Evolutionary conservation across 1,140 invertebrate species (phyloP), one percentile per base, ranked within the genome.

Genomic region (Heliconius nattereri): DNA sequence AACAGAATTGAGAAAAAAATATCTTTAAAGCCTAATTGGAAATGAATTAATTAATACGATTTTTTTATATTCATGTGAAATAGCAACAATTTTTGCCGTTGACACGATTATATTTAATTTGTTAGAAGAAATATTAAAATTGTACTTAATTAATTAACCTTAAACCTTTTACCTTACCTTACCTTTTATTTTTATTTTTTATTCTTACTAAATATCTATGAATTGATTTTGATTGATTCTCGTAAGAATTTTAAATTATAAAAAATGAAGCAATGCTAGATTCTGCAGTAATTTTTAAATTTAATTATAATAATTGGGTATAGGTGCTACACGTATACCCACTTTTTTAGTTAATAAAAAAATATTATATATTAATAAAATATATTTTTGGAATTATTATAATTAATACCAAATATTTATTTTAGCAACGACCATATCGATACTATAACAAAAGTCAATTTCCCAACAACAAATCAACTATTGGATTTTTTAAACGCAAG

Each of bases 371-470:
- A n/a, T n/a, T n/a, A n/a, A 37, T 7, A 37, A 37, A 37, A 45
- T 16, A 45, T 13, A 5, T 0, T 45, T 16, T 45, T 5, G 0
- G 0, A 45, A 45, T 16, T 45, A 45, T 45, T 45, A 45, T 45
- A 45, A 45, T 5, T 0, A 45, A 40, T 13, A 2, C 11, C 40
- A 0, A 66, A 60, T 60, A 54, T 75, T 75, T 26, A 32, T 88
- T 91, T 83, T 78, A 95, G 95, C 75, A 90, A 96, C 75, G 95
- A 95, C 75, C 94, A 96, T 78, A 93, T 96, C 66, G 96, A 97
- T 82, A 94, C 95, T 5, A 95, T 96, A 72, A 95, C 96, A 11
- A 97, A 96, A 88, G 95, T 95, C n/a, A 96, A 95, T 88, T 96
- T 95, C 86, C 91, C 95, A 1, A 95, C 96, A 76, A 93, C 95